A percentile compares a stretch with the other conserved stretches of the same genome.
These are phyloP conservation scores for Hylomyscus alleni DNA, from an alignment of 2,797 vertebrate genomes.

Conservation along the genomic window DNA sequence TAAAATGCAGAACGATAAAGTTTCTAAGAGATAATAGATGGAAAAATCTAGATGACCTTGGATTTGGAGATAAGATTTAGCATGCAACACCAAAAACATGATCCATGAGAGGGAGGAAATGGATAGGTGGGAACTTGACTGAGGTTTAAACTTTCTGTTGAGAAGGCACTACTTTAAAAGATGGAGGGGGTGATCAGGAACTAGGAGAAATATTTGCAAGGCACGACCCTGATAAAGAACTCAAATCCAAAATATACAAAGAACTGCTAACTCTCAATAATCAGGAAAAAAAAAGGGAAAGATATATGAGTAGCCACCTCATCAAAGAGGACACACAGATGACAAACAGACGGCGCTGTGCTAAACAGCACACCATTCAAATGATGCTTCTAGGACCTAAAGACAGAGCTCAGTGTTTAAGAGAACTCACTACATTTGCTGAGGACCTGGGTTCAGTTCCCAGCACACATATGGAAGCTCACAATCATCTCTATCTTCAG, in stretches of 20 bases:
- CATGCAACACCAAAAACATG: neutral
- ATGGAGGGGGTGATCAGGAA: neutral
- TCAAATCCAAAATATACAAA: slow-evolving; percentile 6
- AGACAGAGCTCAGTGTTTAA: neutral
- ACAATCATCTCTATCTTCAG: neutral
- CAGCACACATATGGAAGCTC: neutral
- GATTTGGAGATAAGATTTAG: neutral
- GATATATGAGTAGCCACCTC: neutral
- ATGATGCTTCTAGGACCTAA: neutral
- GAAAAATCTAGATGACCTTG: neutral
- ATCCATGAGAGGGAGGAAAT: neutral
- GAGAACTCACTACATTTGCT: neutral
- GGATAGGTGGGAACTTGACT: neutral
- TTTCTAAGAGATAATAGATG: slow-evolving; percentile 2
- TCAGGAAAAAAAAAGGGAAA: neutral
- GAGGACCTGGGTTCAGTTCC: neutral
- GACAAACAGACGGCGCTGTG: neutral
- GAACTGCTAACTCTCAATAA: slow-evolving; percentile 29
- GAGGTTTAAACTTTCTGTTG: slow-evolving; percentile 5
- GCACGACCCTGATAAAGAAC: neutral
- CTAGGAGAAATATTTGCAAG: slow-evolving; percentile 28
- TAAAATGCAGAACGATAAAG: slow-evolving; percentile 29
- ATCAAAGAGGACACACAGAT: neutral
- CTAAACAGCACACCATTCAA: neutral
- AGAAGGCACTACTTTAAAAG: neutral